Conservation (phyloP, 2,113 vertebrate genomes). For the Puntigrus tetrazona region DNA sequence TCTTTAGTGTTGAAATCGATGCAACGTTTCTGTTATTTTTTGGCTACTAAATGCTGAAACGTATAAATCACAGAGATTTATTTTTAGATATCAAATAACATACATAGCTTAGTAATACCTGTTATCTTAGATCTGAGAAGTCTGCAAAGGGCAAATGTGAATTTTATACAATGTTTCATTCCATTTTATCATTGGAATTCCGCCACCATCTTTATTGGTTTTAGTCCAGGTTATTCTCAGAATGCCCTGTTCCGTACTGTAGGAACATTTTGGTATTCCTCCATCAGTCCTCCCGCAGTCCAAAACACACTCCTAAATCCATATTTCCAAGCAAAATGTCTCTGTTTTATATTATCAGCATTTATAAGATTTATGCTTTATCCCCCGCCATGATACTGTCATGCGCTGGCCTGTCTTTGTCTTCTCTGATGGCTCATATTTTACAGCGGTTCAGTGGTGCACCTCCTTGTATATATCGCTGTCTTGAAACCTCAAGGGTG, state of each 20-base stretch:
- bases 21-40: slow-evolving; percentile 34
- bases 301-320: not conserved
- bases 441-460: slow-evolving; percentile 40
- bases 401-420: not conserved
- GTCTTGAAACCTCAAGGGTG: not conserved
- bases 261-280: slow-evolving; percentile 6
- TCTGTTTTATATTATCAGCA: slow-evolving; percentile 26
- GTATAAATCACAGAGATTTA: not conserved
- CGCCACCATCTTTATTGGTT: not conserved
- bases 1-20: not conserved
- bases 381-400: not conserved
- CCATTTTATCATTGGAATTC: not conserved
- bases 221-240: slow-evolving; percentile 20
- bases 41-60: slow-evolving; percentile 7
- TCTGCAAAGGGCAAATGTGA: not conserved
- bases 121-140: not conserved
- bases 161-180: not conserved
- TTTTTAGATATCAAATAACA: slow-evolving; percentile 8
- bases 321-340: slow-evolving; percentile 6
- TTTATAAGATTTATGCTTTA: not conserved
- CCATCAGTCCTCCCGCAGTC: not conserved
- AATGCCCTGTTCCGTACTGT: not conserved
- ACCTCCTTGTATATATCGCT: slow-evolving; percentile 23
- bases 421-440: slow-evolving; percentile 29
- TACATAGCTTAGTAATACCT: not conserved